A percentile compares a stretch with the other conserved stretches of the same genome.
Conservation (phyloP, 2,113 vertebrate genomes). For the Australoheros scitulus region DNA sequence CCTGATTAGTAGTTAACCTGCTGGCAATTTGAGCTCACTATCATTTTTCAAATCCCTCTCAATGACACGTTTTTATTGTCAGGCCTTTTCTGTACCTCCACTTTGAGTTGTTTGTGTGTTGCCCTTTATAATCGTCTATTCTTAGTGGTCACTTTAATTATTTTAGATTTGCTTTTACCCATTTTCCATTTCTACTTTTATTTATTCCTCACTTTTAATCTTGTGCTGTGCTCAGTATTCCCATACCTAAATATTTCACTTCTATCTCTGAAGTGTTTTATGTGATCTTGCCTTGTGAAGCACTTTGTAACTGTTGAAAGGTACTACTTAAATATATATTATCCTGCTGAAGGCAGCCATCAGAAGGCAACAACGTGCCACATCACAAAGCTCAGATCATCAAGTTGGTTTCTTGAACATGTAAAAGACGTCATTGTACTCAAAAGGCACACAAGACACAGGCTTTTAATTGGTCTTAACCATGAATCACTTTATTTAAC, state of each 20-base stretch:
- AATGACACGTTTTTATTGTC: neutral
- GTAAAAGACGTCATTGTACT: too few species aligned
- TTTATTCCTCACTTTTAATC: neutral
- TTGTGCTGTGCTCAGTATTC: neutral
- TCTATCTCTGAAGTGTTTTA: neutral
- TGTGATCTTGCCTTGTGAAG: neutral
- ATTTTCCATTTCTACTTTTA: neutral
- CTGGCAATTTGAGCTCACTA: too few species aligned
- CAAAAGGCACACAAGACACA: too few species aligned
- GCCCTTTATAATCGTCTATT: neutral
- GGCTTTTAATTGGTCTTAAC: neutral
- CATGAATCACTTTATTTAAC: constrained; percentile 48
- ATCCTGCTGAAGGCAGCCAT: too few species aligned
- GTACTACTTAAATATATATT: neutral
- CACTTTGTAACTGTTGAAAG: too few species aligned
- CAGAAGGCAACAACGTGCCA: neutral
- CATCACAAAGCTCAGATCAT: neutral
- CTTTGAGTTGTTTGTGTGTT: neutral
- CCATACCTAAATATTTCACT: neutral
- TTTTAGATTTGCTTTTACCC: too few species aligned
- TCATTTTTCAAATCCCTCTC: neutral
- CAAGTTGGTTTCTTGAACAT: neutral
- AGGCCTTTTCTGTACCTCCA: neutral
- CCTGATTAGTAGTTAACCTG: too few species aligned
- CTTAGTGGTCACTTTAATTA: neutral